These are phyloP conservation scores for Oligia fasciuncula DNA, from an alignment of 2,888 invertebrate species.

Conservation along the genomic window DNA sequence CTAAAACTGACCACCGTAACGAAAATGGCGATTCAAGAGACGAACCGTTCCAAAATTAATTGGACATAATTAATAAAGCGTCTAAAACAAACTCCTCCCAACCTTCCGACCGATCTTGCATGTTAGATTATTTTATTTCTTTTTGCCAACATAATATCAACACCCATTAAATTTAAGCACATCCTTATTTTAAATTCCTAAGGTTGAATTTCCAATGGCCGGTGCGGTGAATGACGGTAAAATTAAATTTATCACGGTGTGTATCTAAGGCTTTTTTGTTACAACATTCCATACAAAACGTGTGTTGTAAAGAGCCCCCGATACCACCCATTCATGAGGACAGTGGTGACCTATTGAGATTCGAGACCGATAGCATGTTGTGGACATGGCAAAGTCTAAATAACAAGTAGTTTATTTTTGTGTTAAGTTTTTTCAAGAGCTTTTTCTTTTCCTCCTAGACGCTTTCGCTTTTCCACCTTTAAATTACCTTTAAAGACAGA, in stretches of 20 bases:
- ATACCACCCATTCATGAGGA: conserved; percentile 90
- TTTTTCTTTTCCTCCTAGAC: not conserved
- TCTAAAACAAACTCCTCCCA: conserved; percentile 87
- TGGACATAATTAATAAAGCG: conserved; percentile 89
- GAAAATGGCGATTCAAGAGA: conserved; percentile 82
- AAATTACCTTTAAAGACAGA: not conserved
- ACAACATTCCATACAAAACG: conserved; percentile 90
- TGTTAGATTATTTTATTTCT: conserved; percentile 85
- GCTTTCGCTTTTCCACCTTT: not conserved
- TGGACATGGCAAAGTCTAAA: conserved; percentile 71
- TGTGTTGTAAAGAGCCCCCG: conserved; percentile 89
- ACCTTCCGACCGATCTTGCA: conserved; percentile 83
- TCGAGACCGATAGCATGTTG: conserved; percentile 74
- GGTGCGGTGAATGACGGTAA: conserved; percentile 64
- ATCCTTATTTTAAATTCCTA: conserved; percentile 59
- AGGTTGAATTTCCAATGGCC: conserved; percentile 64
- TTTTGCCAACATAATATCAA: conserved; percentile 64
- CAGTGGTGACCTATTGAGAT: conserved; percentile 89
- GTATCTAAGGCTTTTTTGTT: conserved; percentile 89
- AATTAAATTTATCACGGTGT: conserved; percentile 82
- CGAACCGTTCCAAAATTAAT: conserved; percentile 86
- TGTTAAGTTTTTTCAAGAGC: not conserved
- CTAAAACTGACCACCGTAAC: conserved; percentile 76
- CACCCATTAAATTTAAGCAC: conserved; percentile 22
- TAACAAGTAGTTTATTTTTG: not conserved